These are phyloP conservation scores for Balearica regulorum DNA, from an alignment of 2,797 vertebrate genomes.

Conservation along the genomic window DNA sequence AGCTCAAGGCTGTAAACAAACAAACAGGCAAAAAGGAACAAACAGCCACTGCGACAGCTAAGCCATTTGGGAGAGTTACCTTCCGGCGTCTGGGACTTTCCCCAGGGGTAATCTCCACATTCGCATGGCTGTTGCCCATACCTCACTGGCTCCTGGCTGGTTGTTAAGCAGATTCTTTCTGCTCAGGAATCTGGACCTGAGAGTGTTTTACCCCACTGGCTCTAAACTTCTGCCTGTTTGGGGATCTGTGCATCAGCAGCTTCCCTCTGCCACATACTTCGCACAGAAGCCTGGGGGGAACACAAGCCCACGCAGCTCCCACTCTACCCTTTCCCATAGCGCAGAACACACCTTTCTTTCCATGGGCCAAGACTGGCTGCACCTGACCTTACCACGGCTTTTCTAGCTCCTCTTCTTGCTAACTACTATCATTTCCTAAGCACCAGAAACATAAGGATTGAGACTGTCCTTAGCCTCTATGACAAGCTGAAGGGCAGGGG, in stretches of 20 bases:
- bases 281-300: not conserved
- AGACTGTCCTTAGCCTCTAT: not conserved
- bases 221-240: not conserved
- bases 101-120: not conserved
- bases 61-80: constrained; percentile 23
- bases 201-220: not conserved
- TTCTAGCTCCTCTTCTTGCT: not conserved
- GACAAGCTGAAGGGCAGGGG: not conserved
- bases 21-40: constrained; percentile 23
- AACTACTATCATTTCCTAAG: not conserved
- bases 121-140: not conserved
- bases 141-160: not conserved
- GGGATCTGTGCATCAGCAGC: not conserved
- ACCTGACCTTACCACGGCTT: not conserved
- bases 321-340: not conserved
- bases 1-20: constrained; percentile 57
- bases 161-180: not conserved
- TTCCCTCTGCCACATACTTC: not conserved
- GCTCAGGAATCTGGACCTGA: not conserved
- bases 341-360: not conserved
- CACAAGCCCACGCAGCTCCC: not conserved
- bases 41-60: not conserved
- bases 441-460: not conserved
- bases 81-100: not conserved
- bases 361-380: not conserved